Conservation (phyloP, 2,113 vertebrate genomes). For the Maccullochella peelii region DNA sequence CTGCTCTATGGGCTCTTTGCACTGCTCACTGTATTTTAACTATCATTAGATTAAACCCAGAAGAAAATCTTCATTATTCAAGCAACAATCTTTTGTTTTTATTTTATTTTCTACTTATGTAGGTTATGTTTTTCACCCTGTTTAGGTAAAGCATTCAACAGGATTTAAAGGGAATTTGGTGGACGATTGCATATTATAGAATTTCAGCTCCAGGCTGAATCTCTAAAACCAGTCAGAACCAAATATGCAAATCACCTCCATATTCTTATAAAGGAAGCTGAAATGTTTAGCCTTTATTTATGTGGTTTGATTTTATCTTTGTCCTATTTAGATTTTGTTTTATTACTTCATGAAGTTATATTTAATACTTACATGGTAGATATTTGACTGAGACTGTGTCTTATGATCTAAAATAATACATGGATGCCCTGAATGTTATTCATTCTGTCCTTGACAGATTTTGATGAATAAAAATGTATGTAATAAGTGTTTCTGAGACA, state of each 20-base stretch:
- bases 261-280: neutral
- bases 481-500: neutral
- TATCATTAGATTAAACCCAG: neutral
- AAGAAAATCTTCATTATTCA: neutral
- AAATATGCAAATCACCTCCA: too few species aligned
- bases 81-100: neutral
- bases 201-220: too few species aligned
- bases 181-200: too few species aligned
- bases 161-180: too few species aligned
- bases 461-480: neutral
- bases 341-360: neutral
- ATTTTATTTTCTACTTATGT: neutral
- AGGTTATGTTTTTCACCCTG: neutral
- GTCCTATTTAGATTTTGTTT: neutral
- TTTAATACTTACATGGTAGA: neutral
- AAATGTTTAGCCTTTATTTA: neutral
- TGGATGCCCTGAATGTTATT: neutral
- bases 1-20: slow-evolving; percentile 92
- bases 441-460: neutral
- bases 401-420: neutral
- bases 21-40: slow-evolving; percentile 89
- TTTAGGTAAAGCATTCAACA: too few species aligned
- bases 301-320: neutral
- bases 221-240: too few species aligned
- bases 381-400: neutral